Percentiles rank a stretch among this genome's conserved stretches.
Conservation (phyloP, 1,140 invertebrate species). For the Drosophila ogumai region DNA sequence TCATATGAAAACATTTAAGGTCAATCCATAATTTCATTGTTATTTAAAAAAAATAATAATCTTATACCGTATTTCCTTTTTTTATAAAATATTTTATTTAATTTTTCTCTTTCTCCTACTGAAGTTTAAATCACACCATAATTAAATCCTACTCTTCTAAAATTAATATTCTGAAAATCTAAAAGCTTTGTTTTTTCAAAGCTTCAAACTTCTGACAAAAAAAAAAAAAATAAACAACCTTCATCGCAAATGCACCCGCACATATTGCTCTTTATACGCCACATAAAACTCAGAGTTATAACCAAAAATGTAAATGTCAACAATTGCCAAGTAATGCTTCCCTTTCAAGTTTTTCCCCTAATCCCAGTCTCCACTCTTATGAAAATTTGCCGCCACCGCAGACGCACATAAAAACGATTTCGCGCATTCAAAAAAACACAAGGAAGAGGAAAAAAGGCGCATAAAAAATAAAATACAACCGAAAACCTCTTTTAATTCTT, state of each 20-base stretch:
- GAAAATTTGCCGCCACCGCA: slow-evolving; percentile 47
- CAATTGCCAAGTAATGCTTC: slow-evolving; percentile 56
- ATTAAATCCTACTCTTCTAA: not conserved
- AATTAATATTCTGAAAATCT: not conserved
- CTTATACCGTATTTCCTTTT: too few relatives aligned
- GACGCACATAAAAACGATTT: slow-evolving; percentile 75
- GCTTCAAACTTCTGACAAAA: not conserved
- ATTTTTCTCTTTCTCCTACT: too few relatives aligned
- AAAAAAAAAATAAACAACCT: not conserved
- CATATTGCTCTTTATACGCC: slow-evolving; percentile 48
- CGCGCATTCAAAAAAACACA: slow-evolving; percentile 44
- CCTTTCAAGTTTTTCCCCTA: slow-evolving; percentile 26
- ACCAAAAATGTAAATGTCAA: slow-evolving; percentile 72
- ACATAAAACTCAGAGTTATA: slow-evolving; percentile 48
- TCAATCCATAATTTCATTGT: too few relatives aligned
- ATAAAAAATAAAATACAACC: slow-evolving; percentile 47
- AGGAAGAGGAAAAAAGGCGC: slow-evolving; percentile 15
- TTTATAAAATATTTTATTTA: too few relatives aligned
- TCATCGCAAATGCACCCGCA: slow-evolving; percentile 9
- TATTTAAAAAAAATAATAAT: too few relatives aligned
- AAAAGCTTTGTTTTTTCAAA: not conserved
- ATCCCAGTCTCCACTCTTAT: not conserved
- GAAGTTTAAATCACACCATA: too few relatives aligned
- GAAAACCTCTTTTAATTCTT: slow-evolving; percentile 78
- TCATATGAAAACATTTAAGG: too few relatives aligned